Base-by-base conservation (phyloP, 1,140 invertebrate genomes). In the Trachelipus rathkii region DNA sequence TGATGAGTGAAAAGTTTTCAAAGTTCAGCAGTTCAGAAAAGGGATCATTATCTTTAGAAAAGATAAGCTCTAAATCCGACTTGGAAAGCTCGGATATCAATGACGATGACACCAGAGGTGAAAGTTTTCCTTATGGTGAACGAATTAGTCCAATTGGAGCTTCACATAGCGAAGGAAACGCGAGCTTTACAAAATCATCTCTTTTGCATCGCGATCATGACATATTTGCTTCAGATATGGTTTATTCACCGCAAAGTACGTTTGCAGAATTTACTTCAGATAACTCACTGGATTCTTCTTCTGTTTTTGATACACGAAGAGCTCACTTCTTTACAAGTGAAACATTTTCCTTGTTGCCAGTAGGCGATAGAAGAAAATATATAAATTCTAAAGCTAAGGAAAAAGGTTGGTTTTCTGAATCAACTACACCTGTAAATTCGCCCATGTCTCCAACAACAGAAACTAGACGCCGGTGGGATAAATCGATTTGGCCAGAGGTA, bases 401-500 rank as follows among this genome's bases (percentile, higher is more conserved):
- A 33, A 69, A 44, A 33, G 73, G 69, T 43, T 60, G 46, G 44
- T 43, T 46, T 44, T 78, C 73, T 11, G 46, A 50, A 44, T 44
- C 73, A 74, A 45, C 19, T 44, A 74, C 73, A 13, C 77, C 77
- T 6, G n/a, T 75, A 24, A 21, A 45, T 6, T 74, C 73, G 23
- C 79, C 79, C 4, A 71, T 75, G 68, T 81, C 80, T 15, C 80
- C 80, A 10, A 74, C 79, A 9, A 72, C 79, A 9, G 77, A 77
- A 71, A 68, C 80, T 7, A 73, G 80, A n/a, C 75, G 77, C 19
- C 75, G 76, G 6, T 81, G 80, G 80, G 78, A 81, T 23, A 79
- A 78, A 66, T 77, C 60, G n/a, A 74, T 81, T 15, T 81, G 80
- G 80, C 80, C 80, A 10, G 77, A 77, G 46, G 71, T 81, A 43